Evolutionary conservation across 2,797 vertebrate species (phyloP).

Genomic region (Sarcophilus harrisii): DNA sequence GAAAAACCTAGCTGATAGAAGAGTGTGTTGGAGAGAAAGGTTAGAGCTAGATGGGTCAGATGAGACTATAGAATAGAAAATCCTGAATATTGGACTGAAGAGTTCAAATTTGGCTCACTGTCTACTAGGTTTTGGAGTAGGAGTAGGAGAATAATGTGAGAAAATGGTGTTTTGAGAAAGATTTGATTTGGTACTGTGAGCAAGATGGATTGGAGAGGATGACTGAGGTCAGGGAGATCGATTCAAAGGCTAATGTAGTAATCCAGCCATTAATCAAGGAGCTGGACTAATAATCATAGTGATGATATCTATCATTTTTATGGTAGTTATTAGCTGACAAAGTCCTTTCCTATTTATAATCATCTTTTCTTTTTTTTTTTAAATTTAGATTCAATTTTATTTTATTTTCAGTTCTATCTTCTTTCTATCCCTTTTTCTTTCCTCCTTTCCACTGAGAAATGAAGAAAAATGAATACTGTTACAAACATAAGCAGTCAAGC

Average conservation of each 20-base stretch:
- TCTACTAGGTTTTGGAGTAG: background rate
- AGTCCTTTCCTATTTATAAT: background rate
- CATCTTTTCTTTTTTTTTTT: background rate
- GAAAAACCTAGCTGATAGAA: background rate
- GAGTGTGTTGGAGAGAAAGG: background rate
- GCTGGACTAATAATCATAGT: background rate
- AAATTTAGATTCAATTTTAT: background rate
- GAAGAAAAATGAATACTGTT: background rate
- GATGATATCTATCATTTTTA: background rate
- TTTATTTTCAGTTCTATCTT: background rate
- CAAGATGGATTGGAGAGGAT: background rate
- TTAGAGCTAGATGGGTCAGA: background rate
- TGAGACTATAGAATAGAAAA: background rate
- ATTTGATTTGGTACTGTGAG: background rate
- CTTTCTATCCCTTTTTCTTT: background rate
- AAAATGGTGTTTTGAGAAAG: background rate
- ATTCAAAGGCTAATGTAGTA: background rate
- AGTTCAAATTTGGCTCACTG: background rate
- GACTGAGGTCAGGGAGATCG: background rate
- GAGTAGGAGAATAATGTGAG: background rate
- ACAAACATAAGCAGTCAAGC: background rate
- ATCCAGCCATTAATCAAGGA: background rate
- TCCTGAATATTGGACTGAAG: background rate
- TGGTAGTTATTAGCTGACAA: background rate
- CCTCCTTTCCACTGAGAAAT: background rate